These are phyloP conservation scores for Gonocerus acuteangulatus DNA, from an alignment of 2,888 invertebrate species.

Conservation along the genomic window DNA sequence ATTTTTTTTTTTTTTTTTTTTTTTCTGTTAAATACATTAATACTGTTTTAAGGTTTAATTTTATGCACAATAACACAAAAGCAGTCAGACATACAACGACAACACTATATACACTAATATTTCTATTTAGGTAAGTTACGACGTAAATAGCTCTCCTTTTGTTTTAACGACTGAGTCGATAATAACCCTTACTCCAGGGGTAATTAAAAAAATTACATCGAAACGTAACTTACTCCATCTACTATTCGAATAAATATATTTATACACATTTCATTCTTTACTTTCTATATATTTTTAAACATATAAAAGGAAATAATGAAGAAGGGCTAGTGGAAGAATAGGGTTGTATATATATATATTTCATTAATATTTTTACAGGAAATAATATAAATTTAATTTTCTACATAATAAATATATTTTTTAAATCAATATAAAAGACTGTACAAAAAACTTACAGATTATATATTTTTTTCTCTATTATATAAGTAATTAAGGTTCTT, in stretches of 20 bases:
- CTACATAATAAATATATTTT: not conserved
- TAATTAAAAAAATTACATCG: not conserved
- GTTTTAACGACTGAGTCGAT: too few relatives aligned
- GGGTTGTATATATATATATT: too few relatives aligned
- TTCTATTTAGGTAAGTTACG: constrained; percentile 14
- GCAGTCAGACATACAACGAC: constrained; percentile 32
- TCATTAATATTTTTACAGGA: too few relatives aligned
- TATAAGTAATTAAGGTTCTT: not conserved
- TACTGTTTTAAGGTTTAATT: constrained; percentile 16
- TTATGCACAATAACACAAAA: constrained; percentile 27
- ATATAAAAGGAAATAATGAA: not conserved
- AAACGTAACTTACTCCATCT: not conserved
- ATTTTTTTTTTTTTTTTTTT: not conserved
- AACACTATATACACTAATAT: constrained; percentile 33
- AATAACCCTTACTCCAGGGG: too few relatives aligned
- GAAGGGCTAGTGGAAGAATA: too few relatives aligned
- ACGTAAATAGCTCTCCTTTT: not conserved
- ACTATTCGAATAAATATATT: not conserved
- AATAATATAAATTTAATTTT: too few relatives aligned
- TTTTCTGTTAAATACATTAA: constrained; percentile 8
- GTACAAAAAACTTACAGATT: constrained; percentile 1
- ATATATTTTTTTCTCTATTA: not conserved
- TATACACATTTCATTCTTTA: not conserved
- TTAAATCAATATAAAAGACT: not conserved
- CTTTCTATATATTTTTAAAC: not conserved